Base-by-base conservation (phyloP, 1,140 invertebrate genomes). In the Drosophila sp. region DNA sequence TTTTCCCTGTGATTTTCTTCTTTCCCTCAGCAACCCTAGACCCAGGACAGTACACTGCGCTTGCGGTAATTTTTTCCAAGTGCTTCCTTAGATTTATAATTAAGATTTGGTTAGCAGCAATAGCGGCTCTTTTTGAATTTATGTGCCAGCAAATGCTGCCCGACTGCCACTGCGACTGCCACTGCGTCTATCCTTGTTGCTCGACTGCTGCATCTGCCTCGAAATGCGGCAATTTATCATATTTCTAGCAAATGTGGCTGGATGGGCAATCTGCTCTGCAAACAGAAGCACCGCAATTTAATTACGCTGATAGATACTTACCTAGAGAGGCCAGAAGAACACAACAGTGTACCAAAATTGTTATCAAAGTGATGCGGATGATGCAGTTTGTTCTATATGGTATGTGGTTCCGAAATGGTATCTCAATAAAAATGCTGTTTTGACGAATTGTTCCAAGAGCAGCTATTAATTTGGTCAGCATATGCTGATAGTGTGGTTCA, bases 61-160 rank as follows among this genome's bases (percentile, higher is more conserved):
- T 81, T 78, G 74, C 67, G 74, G 78, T 82, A 78, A 87, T 78
- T 80, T 72, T 76, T 75, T 83, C 66, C 80, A 89, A 89, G 83
- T 89, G 84, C 86, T 89, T 90, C 86, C 86, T 90, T 90, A 90
- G 86, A 89, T 89, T 89, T 89, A 89, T 89, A 89, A 89, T 89
- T 89, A 89, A 89, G 86, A 89, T 89, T 89, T 84, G 86, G 86
- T 84, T 81, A 81, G 86, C 78, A 84, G 80, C 80, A 76, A 89
- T 81, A 79, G 78, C 75, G 72, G 75, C 66, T 64, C 71, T 76
- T 72, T 72, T 66, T 78, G 57, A 78, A 78, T 78, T 78, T 78
- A 78, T 78, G 76, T 71, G 73, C 58, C 69, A 53, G 67, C 73
- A 72, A 75, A 63, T 71, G 61, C 40, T 53, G 64, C 56, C 56